Conservation (phyloP, 2,888 invertebrate species). For the Tenodera sinensis region DNA sequence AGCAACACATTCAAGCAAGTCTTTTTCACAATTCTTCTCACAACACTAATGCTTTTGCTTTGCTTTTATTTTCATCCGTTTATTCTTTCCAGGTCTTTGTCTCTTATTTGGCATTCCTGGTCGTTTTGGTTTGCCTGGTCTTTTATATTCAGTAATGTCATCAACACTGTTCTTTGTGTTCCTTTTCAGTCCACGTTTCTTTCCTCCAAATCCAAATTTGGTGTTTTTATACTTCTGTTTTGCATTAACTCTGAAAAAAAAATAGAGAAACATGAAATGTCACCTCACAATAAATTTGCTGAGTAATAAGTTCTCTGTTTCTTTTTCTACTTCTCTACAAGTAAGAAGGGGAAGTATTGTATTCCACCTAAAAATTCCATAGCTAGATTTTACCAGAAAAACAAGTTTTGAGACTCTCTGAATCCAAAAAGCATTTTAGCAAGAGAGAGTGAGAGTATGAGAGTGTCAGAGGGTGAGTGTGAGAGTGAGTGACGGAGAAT, state of each 20-base stretch:
- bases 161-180: conserved; percentile 80
- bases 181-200: conserved; percentile 83
- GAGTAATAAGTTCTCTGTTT: background rate
- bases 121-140: conserved; percentile 34
- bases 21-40: conserved; percentile 7
- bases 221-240: conserved; percentile 70
- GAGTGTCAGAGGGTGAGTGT: too few species aligned
- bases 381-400: too few species aligned
- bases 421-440: too few species aligned
- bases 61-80: conserved; percentile 46
- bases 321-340: too few species aligned
- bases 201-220: conserved; percentile 94
- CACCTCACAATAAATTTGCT: too few species aligned
- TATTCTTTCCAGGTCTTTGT: conserved; percentile 44
- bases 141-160: conserved; percentile 57
- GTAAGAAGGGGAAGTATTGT: too few species aligned
- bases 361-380: too few species aligned
- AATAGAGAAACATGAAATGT: background rate
- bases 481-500: too few species aligned
- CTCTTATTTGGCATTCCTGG: conserved; percentile 13
- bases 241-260: conserved; percentile 40
- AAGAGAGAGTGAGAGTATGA: too few species aligned
- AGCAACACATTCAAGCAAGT: background rate
- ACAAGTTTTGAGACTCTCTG: too few species aligned
- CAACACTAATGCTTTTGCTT: conserved; percentile 40